Percentiles rank a stretch among this genome's conserved stretches.
Evolutionary conservation across 2,797 vertebrate species (phyloP).

Genomic region (Falco novaeseelandiae): DNA sequence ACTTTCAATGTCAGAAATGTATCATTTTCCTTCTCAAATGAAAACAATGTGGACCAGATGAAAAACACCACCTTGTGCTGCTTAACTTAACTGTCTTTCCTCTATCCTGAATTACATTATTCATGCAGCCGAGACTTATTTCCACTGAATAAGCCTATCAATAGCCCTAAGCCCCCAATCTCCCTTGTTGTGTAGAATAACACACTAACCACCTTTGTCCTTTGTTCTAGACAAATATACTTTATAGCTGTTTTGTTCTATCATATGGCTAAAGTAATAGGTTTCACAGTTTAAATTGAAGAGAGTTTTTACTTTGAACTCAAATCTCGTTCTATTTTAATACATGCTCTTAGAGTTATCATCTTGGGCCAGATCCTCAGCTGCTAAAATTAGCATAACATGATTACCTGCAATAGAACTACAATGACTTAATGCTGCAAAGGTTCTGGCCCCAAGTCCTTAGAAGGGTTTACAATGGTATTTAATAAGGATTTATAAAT

Average conservation of each 20-base stretch:
- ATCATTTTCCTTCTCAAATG: background rate
- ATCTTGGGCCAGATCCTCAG: conserved; percentile 9
- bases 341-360: background rate
- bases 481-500: conserved; percentile 65
- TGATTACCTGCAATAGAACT: conserved; percentile 7
- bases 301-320: conserved; percentile 35
- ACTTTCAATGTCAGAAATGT: background rate
- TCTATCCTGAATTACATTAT: conserved; percentile 32
- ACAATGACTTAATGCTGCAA: background rate
- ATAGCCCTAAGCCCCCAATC: background rate
- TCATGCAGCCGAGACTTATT: conserved; percentile 12
- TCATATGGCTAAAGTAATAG: conserved; percentile 15
- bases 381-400: conserved; percentile 2
- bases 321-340: conserved; percentile 44
- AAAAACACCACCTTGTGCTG: conserved; percentile 11
- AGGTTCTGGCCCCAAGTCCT: conserved; percentile 7
- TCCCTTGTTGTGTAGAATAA: conserved; percentile 41
- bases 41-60: background rate
- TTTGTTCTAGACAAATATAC: conserved; percentile 37
- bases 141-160: background rate
- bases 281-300: conserved; percentile 33
- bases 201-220: conserved; percentile 6
- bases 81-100: conserved; percentile 17
- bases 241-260: conserved; percentile 24
- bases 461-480: conserved; percentile 21